Evolutionary conservation across 2,888 invertebrate genomes (phyloP).

Genomic region (Drosophila lacicola): DNA sequence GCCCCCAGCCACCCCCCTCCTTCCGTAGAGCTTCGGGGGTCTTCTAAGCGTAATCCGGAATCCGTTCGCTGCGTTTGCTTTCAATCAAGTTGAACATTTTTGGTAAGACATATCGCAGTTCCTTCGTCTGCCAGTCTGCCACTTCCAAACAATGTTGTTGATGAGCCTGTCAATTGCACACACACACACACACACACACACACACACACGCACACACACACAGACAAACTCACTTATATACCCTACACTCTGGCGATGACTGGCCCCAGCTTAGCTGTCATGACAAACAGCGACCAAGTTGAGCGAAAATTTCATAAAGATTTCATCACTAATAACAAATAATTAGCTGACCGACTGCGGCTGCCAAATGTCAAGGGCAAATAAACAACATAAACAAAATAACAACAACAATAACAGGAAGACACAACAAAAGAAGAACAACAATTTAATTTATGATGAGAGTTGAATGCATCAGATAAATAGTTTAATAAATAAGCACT

Average conservation of each 20-base stretch:
- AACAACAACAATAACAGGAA: neutral
- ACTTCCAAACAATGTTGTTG: conserved; percentile 74
- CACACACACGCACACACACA: conserved; percentile 13
- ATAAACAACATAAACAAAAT: conserved; percentile 15
- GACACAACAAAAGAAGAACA: conserved; percentile 1
- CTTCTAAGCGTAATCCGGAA: conserved; percentile 27
- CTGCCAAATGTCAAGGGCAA: conserved; percentile 61
- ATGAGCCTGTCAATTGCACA: conserved; percentile 73
- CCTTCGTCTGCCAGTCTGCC: conserved; percentile 53
- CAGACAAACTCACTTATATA: neutral
- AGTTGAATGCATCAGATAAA: conserved; percentile 29
- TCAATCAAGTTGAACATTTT: conserved; percentile 66
- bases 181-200: conserved; percentile 17
- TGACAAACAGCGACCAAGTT: conserved; percentile 42
- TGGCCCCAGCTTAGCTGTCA: conserved; percentile 52
- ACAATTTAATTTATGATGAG: conserved; percentile 40
- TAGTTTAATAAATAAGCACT: conserved; percentile 19
- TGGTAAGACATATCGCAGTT: conserved; percentile 51
- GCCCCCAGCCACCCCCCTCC: neutral
- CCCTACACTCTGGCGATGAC: conserved; percentile 12
- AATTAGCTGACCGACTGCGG: conserved; percentile 69
- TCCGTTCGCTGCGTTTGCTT: conserved; percentile 63
- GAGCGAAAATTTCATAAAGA: conserved; percentile 69
- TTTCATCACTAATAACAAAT: conserved; percentile 77
- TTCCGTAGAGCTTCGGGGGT: conserved; percentile 10